Base-by-base conservation (phyloP, 1,140 invertebrate species). In the Dryas iulia region DNA sequence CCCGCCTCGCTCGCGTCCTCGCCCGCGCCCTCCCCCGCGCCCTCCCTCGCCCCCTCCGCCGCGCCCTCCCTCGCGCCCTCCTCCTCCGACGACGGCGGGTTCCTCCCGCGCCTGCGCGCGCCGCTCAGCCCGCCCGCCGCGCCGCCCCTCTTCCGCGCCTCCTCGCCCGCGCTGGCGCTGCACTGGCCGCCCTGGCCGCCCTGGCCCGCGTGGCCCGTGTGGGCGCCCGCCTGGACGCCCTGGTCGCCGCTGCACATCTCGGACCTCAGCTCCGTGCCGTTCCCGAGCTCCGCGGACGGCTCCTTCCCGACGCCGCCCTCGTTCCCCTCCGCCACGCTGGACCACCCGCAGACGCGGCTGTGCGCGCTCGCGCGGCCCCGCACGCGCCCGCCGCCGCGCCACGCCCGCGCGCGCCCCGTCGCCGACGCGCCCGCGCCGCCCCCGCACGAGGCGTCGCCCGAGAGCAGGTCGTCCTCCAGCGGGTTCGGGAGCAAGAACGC, bases 401-500 rank as follows among this genome's bases (percentile, higher is more conserved):
- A 78, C 66, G 66, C 69, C 21, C 73, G 82, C 1, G 67, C 81
- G 21, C 81, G 82, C 6, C 52, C 79, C n/a, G 14, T 69, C 23
- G 26, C 79, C 70, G 95, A 95, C 53, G 21, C 94, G 94, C 3
- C 95, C 18, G 95, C 95, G 95, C 84, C 88, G 7, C 94, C 94
- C 3, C 93, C 93, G 33, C 92, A 93, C 74, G 96, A 97, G 81
- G 95, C 96, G 0, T 97, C 96, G 1, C 96, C 96, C 0, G 97
- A 98, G 86, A 97, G 96, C 75, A 93, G 96, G n/a, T 96, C 96
- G 21, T 97, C 96, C 81, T 96, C 96, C 3, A 97, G 96, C 82
- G 97, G 97, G 0, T 97, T 98, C 77, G 97, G 97, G 14, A 98
- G 97, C 77, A 97, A 97, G 82, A 98, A 98, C 88, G 98, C 96